Conservation (phyloP, 2,888 invertebrate genomes). For the Morinoia aosen region DNA sequence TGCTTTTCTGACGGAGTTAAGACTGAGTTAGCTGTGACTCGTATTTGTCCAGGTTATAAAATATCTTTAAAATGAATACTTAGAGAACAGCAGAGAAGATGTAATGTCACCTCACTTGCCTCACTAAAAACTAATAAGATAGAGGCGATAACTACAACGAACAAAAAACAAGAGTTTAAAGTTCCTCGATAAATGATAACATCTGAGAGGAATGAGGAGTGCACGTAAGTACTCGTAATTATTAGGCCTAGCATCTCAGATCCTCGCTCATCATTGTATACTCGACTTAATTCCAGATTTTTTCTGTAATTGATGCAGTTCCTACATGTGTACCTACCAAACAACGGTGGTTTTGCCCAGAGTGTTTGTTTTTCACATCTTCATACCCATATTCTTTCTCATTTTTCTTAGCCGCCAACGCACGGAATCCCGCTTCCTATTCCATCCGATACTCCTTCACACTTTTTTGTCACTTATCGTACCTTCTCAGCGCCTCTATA, state of each 20-base stretch:
- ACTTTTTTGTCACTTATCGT: not conserved
- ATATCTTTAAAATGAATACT: too few species aligned
- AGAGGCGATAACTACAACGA: too few species aligned
- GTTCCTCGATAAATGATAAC: too few species aligned
- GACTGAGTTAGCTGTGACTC: too few species aligned
- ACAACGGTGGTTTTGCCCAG: not conserved
- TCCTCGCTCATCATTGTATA: not conserved
- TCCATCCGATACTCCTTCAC: not conserved
- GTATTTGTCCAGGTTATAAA: too few species aligned
- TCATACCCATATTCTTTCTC: not conserved
- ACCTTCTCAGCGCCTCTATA: not conserved
- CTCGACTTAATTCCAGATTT: not conserved
- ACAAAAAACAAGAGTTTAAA: too few species aligned
- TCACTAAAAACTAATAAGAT: too few species aligned
- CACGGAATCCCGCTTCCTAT: not conserved
- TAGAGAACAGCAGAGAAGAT: too few species aligned
- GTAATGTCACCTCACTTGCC: too few species aligned
- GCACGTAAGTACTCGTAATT: not conserved
- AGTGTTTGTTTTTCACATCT: not conserved
- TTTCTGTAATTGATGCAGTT: not conserved
- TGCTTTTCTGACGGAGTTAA: too few species aligned
- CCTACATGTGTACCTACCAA: not conserved
- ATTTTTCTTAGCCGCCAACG: not conserved
- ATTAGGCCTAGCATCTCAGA: not conserved
- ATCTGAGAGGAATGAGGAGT: too few species aligned